Conservation (phyloP, 2,888 invertebrate species). For the Branchipolynoe longqiensis region DNA sequence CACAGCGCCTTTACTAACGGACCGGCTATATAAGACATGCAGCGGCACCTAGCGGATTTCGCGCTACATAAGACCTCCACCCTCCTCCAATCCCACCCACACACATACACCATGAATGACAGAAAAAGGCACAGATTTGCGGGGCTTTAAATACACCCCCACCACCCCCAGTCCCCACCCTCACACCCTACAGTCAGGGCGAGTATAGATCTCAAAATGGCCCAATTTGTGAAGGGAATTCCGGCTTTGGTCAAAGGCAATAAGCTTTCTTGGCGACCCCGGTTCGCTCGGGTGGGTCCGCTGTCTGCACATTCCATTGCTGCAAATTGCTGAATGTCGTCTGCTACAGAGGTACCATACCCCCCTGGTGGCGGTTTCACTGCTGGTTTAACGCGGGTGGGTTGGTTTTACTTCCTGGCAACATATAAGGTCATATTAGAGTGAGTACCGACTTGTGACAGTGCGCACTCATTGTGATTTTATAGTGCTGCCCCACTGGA, state of each 20-base stretch:
- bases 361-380: too few relatives aligned
- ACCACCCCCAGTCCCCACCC: too few relatives aligned
- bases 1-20: conserved; percentile 6
- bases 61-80: background rate
- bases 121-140: background rate
- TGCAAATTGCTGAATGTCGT: conserved; percentile 38
- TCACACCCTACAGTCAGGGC: background rate
- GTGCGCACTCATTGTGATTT: too few relatives aligned
- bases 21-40: background rate
- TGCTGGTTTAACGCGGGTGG: conserved; percentile 17
- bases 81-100: too few relatives aligned
- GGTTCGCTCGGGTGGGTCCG: conserved; percentile 15
- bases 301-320: conserved; percentile 16
- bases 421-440: too few relatives aligned
- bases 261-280: conserved; percentile 27
- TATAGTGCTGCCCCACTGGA: too few relatives aligned
- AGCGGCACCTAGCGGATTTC: conserved; percentile 28
- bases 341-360: too few relatives aligned
- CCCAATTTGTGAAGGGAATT: conserved; percentile 37
- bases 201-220: background rate
- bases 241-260: background rate
- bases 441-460: too few relatives aligned
- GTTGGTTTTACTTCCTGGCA: too few relatives aligned
- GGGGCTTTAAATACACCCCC: conserved; percentile 37
- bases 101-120: conserved; percentile 1